These are phyloP conservation scores for Chydorus sphaericus DNA, from an alignment of 2,888 invertebrate genomes.

Conservation along the genomic window DNA sequence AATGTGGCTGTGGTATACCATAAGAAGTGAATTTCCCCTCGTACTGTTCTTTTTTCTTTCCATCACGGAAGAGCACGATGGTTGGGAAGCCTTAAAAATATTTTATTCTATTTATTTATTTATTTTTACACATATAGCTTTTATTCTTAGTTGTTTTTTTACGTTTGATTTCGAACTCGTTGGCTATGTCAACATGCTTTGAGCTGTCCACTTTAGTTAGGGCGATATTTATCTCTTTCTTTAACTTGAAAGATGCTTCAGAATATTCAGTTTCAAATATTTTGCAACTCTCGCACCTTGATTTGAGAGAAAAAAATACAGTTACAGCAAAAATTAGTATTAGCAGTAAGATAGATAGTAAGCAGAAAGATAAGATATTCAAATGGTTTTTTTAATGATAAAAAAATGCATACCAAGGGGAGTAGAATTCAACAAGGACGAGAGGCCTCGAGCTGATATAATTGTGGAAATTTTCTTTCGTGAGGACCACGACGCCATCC, in stretches of 20 bases:
- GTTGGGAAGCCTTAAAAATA: slow-evolving; percentile 41
- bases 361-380: neutral
- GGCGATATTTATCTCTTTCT: slow-evolving; percentile 26
- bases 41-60: slow-evolving; percentile 29
- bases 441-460: slow-evolving; percentile 28
- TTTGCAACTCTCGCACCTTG: slow-evolving; percentile 44
- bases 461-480: slow-evolving; percentile 31
- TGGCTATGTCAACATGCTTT: slow-evolving; percentile 30
- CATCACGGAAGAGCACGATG: slow-evolving; percentile 36
- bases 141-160: too few species aligned
- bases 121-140: too few species aligned
- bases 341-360: too few species aligned
- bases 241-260: slow-evolving; percentile 33
- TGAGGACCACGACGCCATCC: slow-evolving; percentile 32
- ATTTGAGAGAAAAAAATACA: too few species aligned
- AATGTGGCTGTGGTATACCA: slow-evolving; percentile 23
- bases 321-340: too few species aligned
- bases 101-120: too few species aligned
- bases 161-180: slow-evolving; percentile 30
- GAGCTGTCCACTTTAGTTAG: slow-evolving; percentile 37
- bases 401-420: slow-evolving; percentile 33
- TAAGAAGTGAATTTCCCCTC: slow-evolving; percentile 30
- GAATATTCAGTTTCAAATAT: slow-evolving; percentile 37
- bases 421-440: slow-evolving; percentile 41
- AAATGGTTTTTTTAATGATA: neutral